A percentile compares a stretch with the other conserved stretches of the same genome.
Evolutionary conservation across 2,113 vertebrate genomes (phyloP).

Genomic region (Paramormyrops kingsleyae): DNA sequence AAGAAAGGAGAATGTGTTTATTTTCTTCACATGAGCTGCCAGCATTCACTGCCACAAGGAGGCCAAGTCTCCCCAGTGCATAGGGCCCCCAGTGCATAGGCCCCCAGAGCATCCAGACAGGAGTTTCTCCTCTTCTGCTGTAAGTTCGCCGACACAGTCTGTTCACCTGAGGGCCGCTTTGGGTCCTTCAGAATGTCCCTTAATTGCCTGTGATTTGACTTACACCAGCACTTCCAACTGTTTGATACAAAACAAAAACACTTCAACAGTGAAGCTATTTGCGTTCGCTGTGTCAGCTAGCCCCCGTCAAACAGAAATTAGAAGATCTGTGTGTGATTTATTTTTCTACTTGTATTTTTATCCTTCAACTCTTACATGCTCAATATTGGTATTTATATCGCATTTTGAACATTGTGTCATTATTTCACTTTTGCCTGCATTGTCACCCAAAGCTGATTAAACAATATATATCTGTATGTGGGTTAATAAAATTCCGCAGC

Average conservation of each 20-base stretch:
- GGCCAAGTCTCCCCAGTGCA: background rate
- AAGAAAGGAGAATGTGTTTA: background rate
- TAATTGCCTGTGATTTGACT: background rate
- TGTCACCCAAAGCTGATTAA: background rate
- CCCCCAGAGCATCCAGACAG: background rate
- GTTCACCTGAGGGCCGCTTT: background rate
- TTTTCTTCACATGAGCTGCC: background rate
- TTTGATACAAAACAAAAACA: background rate
- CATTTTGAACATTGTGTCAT: background rate
- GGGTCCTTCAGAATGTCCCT: background rate
- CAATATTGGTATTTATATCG: background rate
- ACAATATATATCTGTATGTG: background rate
- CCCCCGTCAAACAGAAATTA: background rate
- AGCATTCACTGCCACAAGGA: background rate
- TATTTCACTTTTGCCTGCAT: background rate
- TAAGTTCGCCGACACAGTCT: background rate
- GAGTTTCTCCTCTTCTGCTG: background rate
- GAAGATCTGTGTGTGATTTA: background rate
- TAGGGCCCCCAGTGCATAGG: background rate
- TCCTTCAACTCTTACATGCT: background rate
- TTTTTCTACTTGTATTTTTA: background rate
- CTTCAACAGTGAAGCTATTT: background rate
- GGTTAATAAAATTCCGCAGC: background rate
- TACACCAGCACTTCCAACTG: background rate
- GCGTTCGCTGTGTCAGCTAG: background rate